Conservation (phyloP, 1,140 invertebrate genomes). For the Solenopsis fugax region DNA sequence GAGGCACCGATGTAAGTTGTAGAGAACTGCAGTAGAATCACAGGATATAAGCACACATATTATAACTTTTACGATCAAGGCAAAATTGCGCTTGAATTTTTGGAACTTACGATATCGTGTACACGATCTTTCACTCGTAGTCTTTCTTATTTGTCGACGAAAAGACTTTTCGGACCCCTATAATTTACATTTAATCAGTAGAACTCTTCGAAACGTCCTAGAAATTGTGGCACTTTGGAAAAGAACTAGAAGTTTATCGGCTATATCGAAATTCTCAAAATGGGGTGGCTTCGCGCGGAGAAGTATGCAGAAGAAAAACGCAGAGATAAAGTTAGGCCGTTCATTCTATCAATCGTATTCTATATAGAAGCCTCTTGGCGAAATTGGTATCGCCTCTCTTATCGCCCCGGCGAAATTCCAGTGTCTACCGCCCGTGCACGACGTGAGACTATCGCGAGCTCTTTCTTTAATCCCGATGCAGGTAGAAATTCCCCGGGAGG, state of each 20-base stretch:
- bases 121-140: neutral
- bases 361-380: constrained; percentile 54
- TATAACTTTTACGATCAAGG: constrained; percentile 52
- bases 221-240: neutral
- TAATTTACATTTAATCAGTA: neutral
- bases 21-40: constrained; percentile 8
- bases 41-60: constrained; percentile 3
- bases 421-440: constrained; percentile 57
- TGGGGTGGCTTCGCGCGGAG: neutral
- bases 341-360: constrained; percentile 27
- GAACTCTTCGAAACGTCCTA: neutral
- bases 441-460: constrained; percentile 47
- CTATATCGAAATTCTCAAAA: neutral
- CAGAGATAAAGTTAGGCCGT: neutral
- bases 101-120: neutral
- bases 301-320: neutral
- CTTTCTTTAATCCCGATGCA: constrained; percentile 69
- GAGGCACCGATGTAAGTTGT: constrained; percentile 42
- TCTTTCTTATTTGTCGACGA: neutral
- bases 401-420: constrained; percentile 65
- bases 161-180: neutral
- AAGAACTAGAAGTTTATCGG: neutral
- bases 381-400: constrained; percentile 70
- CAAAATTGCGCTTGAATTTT: constrained; percentile 34
- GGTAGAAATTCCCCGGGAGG: constrained; percentile 63